These are phyloP conservation scores for Macaca nemestrina DNA, from an alignment of 2,113 vertebrate genomes.

Conservation along the genomic window DNA sequence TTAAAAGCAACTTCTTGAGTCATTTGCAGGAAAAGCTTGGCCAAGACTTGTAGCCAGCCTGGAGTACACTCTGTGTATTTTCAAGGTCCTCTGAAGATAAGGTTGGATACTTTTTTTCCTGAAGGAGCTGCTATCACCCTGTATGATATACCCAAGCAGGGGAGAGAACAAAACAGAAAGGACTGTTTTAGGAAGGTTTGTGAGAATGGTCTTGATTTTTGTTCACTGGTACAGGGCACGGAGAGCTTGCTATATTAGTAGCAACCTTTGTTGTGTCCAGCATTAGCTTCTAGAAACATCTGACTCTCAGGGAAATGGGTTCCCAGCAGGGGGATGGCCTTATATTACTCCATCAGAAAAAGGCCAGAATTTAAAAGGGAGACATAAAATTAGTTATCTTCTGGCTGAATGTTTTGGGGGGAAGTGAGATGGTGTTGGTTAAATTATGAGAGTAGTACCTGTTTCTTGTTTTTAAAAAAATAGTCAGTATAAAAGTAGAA, in stretches of 20 bases:
- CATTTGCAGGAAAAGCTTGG: conserved; percentile 27
- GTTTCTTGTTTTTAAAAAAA: neutral
- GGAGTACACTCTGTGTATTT: conserved; percentile 6
- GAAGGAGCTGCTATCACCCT: neutral
- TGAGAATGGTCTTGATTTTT: conserved; percentile 17
- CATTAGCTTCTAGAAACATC: conserved; percentile 33
- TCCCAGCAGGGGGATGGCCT: neutral
- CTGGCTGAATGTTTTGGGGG: neutral
- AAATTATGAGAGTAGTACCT: neutral
- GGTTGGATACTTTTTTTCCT: conserved; percentile 12
- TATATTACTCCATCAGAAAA: neutral
- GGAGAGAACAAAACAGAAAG: conserved; percentile 31
- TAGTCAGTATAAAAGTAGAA: neutral
- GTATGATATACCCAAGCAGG: conserved; percentile 9
- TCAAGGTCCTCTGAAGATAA: conserved; percentile 60
- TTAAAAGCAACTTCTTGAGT: conserved; percentile 51
- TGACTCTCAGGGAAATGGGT: conserved; percentile 4
- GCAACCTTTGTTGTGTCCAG: neutral
- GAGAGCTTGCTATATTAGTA: neutral
- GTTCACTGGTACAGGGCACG: neutral
- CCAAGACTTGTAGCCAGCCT: neutral
- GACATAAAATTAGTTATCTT: conserved; percentile 25
- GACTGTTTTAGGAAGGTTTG: conserved; percentile 12
- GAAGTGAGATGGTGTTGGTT: neutral
- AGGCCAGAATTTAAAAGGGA: conserved; percentile 46